Percentiles rank a stretch among this genome's conserved stretches.
Conservation (phyloP, 2,888 invertebrate species). For the Lithophane leautieri region DNA sequence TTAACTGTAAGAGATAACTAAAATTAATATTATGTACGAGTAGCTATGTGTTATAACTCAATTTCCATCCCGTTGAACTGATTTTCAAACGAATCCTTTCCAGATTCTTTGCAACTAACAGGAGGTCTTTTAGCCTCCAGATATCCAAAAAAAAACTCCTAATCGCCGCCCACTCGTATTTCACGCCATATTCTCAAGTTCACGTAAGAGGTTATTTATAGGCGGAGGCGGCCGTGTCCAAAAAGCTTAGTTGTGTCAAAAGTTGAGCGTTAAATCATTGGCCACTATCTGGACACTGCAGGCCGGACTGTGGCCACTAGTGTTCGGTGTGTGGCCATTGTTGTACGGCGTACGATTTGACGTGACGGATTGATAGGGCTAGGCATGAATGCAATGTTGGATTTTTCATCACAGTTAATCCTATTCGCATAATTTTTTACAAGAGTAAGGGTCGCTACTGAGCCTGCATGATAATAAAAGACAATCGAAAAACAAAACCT, state of each 20-base stretch:
- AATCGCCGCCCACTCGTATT: constrained; percentile 70
- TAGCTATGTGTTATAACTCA: neutral
- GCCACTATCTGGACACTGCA: constrained; percentile 92
- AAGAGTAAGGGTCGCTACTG: neutral
- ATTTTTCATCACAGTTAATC: too few species aligned
- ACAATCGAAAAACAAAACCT: too few species aligned
- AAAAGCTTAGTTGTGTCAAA: constrained; percentile 91
- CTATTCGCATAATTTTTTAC: neutral
- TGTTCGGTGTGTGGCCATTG: constrained; percentile 74
- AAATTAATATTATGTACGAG: neutral
- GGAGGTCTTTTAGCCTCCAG: constrained; percentile 15
- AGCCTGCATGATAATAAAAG: neutral
- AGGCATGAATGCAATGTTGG: too few species aligned
- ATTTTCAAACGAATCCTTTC: neutral
- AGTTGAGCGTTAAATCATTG: constrained; percentile 93
- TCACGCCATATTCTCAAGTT: constrained; percentile 79
- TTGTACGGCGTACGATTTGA: constrained; percentile 30
- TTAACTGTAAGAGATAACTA: neutral
- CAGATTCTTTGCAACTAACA: neutral
- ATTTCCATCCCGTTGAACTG: neutral
- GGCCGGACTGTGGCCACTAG: constrained; percentile 90
- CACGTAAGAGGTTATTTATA: constrained; percentile 90
- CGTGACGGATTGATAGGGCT: constrained; percentile 14
- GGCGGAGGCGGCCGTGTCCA: constrained; percentile 88
- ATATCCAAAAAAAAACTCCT: constrained; percentile 42